Base-by-base conservation (phyloP, 2,888 invertebrate species). In the Hypomecis atomaria region DNA sequence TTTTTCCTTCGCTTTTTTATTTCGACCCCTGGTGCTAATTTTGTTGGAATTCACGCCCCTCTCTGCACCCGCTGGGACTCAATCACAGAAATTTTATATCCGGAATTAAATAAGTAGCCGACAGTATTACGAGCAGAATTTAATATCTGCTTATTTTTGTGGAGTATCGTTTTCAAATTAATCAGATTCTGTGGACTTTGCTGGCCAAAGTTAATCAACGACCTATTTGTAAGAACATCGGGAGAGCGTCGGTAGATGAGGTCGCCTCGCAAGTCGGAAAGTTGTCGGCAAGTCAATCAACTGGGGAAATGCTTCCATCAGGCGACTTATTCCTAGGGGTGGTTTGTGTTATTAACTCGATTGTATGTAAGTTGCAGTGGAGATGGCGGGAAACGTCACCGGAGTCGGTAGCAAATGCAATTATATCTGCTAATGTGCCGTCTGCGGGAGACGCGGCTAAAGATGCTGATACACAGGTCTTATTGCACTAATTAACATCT, bases 1-100 rank as follows among this genome's bases (percentile, higher is more conserved):
- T 93, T 93, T 93, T 93, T 93, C 92, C 88, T 91, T 91, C 90
- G 90, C 89, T 90, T 92, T 92, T 92, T 92, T 92, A 92, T 92
- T 92, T 91, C 92, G 90, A 91, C 93, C 92, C 93, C 93, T 91
- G 90, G 93, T 92, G 93, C 93, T 93, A 93, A 93, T 93, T 93
- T 93, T 90, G 92, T 91, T 89, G 93, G 93, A 93, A 93, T 93
- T 93, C 93, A 92, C 93, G 93, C 93, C 93, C 93, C 90, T 89
- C 87, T 82, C 87, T 86, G 88, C 89, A 81, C 90, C 91, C 89
- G 92, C 86, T 87, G 89, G 88, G 89, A 87, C 91, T 93, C 93
- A 93, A 93, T 93, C 93, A 93, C 91, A 90, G 92, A 93, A 91
- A 93, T 93, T 92, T 92, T 92, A 93, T 93, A 92, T 93, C 92